Conservation (phyloP, 2,797 vertebrate genomes). For the Pampus argenteus region DNA sequence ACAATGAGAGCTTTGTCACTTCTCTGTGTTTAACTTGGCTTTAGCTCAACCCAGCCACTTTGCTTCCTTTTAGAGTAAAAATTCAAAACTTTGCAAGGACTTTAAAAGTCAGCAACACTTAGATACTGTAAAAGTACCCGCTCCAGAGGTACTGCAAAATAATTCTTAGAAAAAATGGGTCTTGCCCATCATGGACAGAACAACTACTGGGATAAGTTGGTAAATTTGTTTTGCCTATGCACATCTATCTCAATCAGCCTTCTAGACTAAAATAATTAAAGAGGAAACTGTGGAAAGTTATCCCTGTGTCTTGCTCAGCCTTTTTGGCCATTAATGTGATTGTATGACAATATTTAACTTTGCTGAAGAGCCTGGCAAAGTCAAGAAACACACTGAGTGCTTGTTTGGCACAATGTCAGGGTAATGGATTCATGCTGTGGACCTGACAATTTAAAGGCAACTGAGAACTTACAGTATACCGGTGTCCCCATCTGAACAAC, state of each 20-base stretch:
- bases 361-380: not conserved
- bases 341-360: constrained; percentile 23
- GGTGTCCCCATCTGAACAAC: not conserved
- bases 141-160: not conserved
- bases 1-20: not conserved
- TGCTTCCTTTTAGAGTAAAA: not conserved
- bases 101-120: not conserved
- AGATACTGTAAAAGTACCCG: not conserved
- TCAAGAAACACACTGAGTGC: constrained; percentile 2
- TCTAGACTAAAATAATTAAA: constrained; percentile 16
- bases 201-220: not conserved
- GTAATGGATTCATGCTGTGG: not conserved
- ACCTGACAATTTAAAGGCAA: not conserved
- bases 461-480: not conserved
- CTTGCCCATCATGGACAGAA: not conserved
- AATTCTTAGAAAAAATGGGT: not conserved
- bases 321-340: constrained; percentile 11
- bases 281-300: constrained; percentile 9
- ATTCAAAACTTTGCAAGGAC: not conserved
- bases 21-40: not conserved
- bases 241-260: constrained; percentile 8
- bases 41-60: not conserved
- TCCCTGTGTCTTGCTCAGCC: constrained; percentile 11
- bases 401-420: not conserved
- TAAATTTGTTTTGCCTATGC: not conserved